These are phyloP conservation scores for Ctenodactylus gundi DNA, from an alignment of 2,113 vertebrate species.

Conservation along the genomic window DNA sequence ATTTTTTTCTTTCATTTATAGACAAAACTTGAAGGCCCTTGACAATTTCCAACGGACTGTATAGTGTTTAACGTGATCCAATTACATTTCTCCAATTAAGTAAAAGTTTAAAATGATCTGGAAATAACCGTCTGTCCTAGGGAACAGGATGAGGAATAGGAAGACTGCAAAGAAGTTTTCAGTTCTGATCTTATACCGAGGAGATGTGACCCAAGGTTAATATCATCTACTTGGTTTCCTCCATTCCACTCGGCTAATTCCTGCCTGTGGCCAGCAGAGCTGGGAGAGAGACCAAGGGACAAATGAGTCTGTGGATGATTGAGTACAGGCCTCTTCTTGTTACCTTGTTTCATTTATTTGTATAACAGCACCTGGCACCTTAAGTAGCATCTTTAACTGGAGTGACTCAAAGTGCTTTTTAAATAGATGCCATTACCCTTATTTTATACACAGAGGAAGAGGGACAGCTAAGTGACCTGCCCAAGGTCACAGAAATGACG, in stretches of 20 bases:
- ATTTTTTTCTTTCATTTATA: neutral
- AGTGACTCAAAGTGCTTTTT: conserved; percentile 45
- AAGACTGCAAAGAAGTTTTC: neutral
- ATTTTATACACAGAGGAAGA: neutral
- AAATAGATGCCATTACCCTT: neutral
- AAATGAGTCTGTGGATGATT: neutral
- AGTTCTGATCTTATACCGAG: neutral
- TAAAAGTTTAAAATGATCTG: conserved; percentile 36
- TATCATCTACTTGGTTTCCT: conserved; percentile 33
- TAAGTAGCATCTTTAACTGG: conserved; percentile 59
- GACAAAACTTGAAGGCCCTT: neutral
- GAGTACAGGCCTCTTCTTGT: neutral
- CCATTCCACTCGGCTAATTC: neutral
- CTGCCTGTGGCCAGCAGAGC: neutral
- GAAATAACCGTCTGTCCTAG: conserved; percentile 7
- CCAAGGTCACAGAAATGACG: conserved; percentile 30
- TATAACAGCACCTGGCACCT: conserved; percentile 40
- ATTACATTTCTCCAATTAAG: conserved; percentile 32
- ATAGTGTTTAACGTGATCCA: neutral
- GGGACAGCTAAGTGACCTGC: neutral
- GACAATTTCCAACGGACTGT: neutral
- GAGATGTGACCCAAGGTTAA: conserved; percentile 36
- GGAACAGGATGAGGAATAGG: neutral
- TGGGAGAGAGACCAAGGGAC: neutral
- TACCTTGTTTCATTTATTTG: conserved; percentile 27